Conservation (phyloP, 2,797 vertebrate species). For the Brotogeris chrysoptera region DNA sequence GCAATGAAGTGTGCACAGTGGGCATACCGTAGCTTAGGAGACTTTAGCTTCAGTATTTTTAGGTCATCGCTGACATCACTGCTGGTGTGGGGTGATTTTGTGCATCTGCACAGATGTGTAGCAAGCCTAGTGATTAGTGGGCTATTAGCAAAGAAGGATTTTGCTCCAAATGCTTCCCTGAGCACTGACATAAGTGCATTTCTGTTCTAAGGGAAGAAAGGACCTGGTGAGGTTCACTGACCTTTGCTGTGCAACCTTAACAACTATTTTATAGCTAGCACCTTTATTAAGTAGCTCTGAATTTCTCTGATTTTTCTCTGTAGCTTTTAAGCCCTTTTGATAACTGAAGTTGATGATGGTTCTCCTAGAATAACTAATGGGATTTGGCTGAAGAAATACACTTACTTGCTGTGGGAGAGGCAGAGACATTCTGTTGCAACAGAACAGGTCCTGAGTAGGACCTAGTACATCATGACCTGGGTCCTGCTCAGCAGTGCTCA, state of each 20-base stretch:
- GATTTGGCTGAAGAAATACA: not conserved
- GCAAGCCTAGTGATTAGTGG: not conserved
- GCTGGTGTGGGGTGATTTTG: not conserved
- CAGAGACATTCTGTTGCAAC: not conserved
- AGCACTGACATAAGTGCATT: not conserved
- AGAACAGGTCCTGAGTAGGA: not conserved
- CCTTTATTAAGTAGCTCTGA: not conserved
- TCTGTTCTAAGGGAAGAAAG: not conserved
- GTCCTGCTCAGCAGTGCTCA: not conserved
- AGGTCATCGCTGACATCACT: not conserved
- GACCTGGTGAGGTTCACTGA: not conserved
- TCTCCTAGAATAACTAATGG: not conserved
- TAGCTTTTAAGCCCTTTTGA: not conserved
- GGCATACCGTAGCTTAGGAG: not conserved
- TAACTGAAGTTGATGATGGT: not conserved
- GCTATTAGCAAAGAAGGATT: not conserved
- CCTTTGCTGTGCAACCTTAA: not conserved
- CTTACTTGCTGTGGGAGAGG: not conserved
- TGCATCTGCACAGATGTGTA: not conserved
- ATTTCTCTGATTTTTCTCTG: not conserved
- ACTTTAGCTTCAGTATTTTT: not conserved
- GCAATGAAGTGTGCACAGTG: not conserved
- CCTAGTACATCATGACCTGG: not conserved
- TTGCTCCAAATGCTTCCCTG: not conserved
- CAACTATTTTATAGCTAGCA: not conserved